A percentile compares a stretch with the other conserved stretches of the same genome.
phyloP scores from a whole-genome alignment of 2,113 vertebrate species.

The Corynorhinus townsendii region DNA sequence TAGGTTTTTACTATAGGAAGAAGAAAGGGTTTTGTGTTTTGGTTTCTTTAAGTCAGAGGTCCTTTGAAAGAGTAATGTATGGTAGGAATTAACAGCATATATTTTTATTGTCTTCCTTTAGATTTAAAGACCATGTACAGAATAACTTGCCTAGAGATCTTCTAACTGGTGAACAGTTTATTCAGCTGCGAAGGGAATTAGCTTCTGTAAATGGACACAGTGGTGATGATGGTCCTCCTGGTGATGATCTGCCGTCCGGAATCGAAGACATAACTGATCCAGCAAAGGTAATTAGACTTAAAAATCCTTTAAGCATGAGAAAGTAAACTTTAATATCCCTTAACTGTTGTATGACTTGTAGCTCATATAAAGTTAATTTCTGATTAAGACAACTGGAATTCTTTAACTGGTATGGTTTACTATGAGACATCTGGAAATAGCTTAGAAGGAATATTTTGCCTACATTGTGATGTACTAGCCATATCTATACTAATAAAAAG shows the following conservation, averaged over 20 bases:
- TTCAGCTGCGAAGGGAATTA: conserved; percentile 91
- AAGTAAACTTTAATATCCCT: background rate
- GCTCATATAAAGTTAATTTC: background rate
- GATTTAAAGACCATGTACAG: conserved; percentile 98
- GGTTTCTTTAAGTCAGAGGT: background rate
- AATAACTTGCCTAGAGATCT: conserved; percentile 94
- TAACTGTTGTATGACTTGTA: background rate
- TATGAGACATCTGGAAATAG: background rate
- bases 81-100: background rate
- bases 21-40: background rate
- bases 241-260: conserved; percentile 91
- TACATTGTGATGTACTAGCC: background rate
- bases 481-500: no score
- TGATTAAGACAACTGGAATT: background rate
- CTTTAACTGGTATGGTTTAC: background rate
- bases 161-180: conserved; percentile 93
- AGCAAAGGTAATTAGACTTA: conserved; percentile 86
- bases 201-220: conserved; percentile 86
- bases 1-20: background rate
- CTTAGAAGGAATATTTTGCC: conserved; percentile 2
- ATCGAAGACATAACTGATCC: conserved; percentile 95
- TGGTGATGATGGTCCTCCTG: conserved; percentile 81
- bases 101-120: conserved; percentile 67
- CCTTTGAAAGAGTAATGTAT: background rate
- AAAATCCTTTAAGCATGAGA: background rate